Evolutionary conservation across 2,113 vertebrate species (phyloP).

Genomic region (Pollachius pollachius): DNA sequence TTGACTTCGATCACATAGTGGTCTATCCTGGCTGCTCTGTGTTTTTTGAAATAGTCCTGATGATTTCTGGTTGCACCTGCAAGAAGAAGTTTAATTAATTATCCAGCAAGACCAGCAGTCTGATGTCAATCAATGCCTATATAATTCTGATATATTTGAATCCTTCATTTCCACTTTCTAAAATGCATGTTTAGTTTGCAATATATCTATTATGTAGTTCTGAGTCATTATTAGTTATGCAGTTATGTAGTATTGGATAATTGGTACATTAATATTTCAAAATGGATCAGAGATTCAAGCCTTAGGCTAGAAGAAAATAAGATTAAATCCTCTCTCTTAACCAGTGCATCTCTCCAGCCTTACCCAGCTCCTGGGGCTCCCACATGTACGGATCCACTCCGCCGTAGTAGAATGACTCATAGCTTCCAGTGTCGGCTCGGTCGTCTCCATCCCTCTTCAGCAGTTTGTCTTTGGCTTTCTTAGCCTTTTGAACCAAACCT

Average conservation of each 20-base stretch:
- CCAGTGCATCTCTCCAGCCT: constrained; percentile 36
- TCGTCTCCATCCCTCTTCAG: constrained; percentile 89
- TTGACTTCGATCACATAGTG: constrained; percentile 98
- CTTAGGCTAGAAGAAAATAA: too few species aligned
- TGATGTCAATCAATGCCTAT: neutral
- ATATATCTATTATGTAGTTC: too few species aligned
- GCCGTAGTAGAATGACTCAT: constrained; percentile 92
- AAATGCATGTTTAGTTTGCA: neutral
- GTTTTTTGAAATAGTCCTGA: constrained; percentile 90
- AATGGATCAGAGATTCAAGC: too few species aligned
- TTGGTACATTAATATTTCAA: neutral
- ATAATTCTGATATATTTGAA: neutral
- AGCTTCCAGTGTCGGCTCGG: constrained; percentile 78
- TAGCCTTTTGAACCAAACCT: constrained; percentile 94
- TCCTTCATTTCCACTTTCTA: neutral
- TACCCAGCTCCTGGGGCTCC: constrained; percentile 97
- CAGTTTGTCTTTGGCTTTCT: constrained; percentile 92
- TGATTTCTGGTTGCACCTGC: constrained; percentile 86
- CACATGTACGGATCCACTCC: constrained; percentile 96
- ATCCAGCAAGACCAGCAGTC: neutral
- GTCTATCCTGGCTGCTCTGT: constrained; percentile 93
- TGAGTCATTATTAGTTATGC: neutral
- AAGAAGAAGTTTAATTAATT: constrained; percentile 5
- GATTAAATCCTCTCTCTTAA: neutral
- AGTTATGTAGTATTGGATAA: neutral